Evolutionary conservation across 2,797 vertebrate species (phyloP).

Genomic region (Naso thynnoides): DNA sequence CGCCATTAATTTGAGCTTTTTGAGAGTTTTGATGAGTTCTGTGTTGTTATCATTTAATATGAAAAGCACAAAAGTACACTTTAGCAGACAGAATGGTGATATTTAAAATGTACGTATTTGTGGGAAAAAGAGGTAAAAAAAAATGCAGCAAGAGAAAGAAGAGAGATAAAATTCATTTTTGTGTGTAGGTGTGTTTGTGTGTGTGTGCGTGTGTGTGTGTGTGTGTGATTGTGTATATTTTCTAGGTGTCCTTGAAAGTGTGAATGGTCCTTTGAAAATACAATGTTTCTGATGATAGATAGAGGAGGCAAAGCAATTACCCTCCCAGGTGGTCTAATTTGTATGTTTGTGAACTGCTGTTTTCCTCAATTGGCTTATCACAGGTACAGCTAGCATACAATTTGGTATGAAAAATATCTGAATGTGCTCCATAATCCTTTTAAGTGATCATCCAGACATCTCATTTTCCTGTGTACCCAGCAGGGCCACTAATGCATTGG

Average conservation of each 20-base stretch:
- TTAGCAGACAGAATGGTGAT: constrained; percentile 8
- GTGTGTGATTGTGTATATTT: constrained; percentile 24
- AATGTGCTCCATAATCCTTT: constrained; percentile 44
- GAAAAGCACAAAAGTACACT: constrained; percentile 48
- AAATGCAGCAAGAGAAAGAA: not conserved
- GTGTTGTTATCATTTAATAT: constrained; percentile 53
- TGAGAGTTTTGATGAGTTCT: constrained; percentile 51
- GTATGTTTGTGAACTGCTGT: constrained; percentile 57
- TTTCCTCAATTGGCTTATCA: constrained; percentile 52
- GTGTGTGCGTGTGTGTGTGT: constrained; percentile 1
- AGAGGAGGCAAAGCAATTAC: constrained; percentile 53
- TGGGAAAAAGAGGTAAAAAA: not conserved
- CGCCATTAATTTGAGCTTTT: constrained; percentile 27
- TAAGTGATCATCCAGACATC: constrained; percentile 60
- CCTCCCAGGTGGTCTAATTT: constrained; percentile 68
- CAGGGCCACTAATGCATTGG: constrained; percentile 50
- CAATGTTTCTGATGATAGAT: constrained; percentile 49
- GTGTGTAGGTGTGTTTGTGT: constrained; percentile 5
- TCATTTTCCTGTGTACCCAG: constrained; percentile 47
- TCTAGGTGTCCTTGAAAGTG: constrained; percentile 51
- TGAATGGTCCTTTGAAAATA: constrained; percentile 44
- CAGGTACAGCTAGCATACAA: constrained; percentile 40
- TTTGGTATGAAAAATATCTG: constrained; percentile 52
- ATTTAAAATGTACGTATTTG: not conserved
- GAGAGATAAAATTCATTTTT: constrained; percentile 28